phyloP scores from a whole-genome alignment of 2,888 invertebrate species.

The Hyppa rectilinea region DNA sequence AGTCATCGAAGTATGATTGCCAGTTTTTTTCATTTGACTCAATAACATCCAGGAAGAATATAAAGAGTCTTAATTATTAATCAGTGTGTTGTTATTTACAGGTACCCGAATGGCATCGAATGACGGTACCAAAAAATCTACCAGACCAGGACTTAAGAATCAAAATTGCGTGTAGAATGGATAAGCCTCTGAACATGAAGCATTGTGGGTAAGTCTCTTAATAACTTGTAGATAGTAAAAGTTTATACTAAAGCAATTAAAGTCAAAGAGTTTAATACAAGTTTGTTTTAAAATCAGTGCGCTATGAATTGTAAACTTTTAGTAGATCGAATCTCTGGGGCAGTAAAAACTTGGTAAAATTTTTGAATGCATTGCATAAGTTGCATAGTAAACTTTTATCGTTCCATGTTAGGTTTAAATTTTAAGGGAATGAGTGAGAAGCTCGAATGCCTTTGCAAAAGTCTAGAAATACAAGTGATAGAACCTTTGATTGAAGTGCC shows the following conservation, averaged over 20 bases:
- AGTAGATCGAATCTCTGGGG: not conserved
- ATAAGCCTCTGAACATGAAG: constrained; percentile 99
- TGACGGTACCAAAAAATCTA: constrained; percentile 98
- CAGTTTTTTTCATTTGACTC: not conserved
- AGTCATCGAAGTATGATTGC: not conserved
- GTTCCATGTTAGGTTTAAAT: not conserved
- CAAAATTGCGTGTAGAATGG: constrained; percentile 99
- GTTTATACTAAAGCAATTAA: not conserved
- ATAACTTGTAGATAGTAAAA: not conserved
- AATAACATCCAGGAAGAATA: not conserved
- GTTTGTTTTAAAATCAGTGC: not conserved
- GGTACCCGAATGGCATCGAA: constrained; percentile 99
- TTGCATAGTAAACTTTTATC: not conserved
- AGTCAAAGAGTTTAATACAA: not conserved
- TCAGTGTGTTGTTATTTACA: constrained; percentile 72
- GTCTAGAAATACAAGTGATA: not conserved
- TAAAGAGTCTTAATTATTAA: not conserved
- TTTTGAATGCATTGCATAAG: not conserved
- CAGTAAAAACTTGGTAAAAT: not conserved
- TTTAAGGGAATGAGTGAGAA: not conserved
- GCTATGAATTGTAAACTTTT: not conserved
- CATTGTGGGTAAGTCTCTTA: constrained; percentile 95
- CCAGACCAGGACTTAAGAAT: constrained; percentile 99
- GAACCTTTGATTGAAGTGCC: not conserved
- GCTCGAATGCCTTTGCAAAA: constrained; percentile 4